A percentile compares a stretch with the other conserved stretches of the same genome.
Evolutionary conservation across 2,888 invertebrate species (phyloP).

Genomic region (Onchidella celtica): DNA sequence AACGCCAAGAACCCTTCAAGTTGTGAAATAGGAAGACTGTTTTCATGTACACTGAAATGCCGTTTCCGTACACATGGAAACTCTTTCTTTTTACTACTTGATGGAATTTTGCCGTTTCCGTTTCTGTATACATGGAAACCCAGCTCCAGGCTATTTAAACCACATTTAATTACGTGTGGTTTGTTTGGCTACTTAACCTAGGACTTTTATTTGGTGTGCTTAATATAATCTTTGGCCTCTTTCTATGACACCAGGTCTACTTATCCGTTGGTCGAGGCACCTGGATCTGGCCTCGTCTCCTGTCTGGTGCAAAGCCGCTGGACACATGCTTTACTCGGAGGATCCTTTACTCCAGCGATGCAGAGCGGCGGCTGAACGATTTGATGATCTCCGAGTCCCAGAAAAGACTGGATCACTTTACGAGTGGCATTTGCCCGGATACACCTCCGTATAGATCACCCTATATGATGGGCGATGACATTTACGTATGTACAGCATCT

Average conservation of each 20-base stretch:
- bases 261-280: slow-evolving; percentile 21
- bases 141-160: no score
- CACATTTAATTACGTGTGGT: no score
- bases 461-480: neutral
- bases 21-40: no score
- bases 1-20: no score
- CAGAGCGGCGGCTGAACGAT: neutral
- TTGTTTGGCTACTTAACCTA: no score
- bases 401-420: neutral
- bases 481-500: neutral
- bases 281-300: slow-evolving; percentile 27
- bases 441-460: neutral
- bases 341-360: neutral
- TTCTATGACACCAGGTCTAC: neutral
- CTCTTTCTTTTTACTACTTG: no score
- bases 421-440: neutral
- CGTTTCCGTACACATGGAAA: no score
- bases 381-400: neutral
- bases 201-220: no score
- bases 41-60: no score
- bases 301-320: neutral
- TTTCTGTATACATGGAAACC: no score
- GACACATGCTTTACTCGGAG: neutral
- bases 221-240: neutral
- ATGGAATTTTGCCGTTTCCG: no score